Evolutionary conservation across 2,797 vertebrate genomes (phyloP), one percentile per base, ranked within the genome.

Genomic region (Lacerta agilis): DNA sequence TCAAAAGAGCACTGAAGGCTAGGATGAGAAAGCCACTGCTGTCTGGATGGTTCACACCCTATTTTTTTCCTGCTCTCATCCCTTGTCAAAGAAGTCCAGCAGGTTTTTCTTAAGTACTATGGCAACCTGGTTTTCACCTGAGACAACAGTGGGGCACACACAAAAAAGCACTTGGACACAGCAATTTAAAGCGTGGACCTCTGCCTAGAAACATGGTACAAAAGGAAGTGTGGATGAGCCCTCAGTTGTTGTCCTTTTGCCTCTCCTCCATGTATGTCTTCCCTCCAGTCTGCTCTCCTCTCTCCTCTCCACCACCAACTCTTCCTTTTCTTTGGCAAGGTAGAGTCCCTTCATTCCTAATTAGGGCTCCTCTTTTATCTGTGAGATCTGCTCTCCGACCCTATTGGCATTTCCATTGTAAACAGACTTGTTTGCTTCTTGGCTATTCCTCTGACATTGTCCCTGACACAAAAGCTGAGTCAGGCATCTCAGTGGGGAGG

Each of bases 381-480:
- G 36, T 1, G 13, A 55, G 49, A 55, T 55, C 49, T 55, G 43
- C 29, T 20, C n/a, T 33, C 75, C 1, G 66, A 61, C 41, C 64
- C 75, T 78, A 58, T 41, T 79, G 87, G 33, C 73, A 78, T 83
- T 88, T 83, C 82, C 64, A 43, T 79, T 83, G 64, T 67, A 58
- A 88, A 83, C 81, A 78, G 49, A 69, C 67, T 78, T 83, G 80
- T 83, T 84, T 72, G 87, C 79, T 88, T 84, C 87, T 79, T 18
- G 82, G 11, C 82, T 23, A 41, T 33, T 79, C 64, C 20, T 33
- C 55, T 79, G 76, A 79, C 49, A 71, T 79, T 58, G 33, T 83
- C 82, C 33, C 64, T 71, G 82, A 71, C 80, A 79, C 67, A 58
- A 84, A 72, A 84, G 75, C 76, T 61, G 45, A 83, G 87, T 58